Evolutionary conservation across 2,113 vertebrate species (phyloP).

Genomic region (Ammodytes dubius): DNA sequence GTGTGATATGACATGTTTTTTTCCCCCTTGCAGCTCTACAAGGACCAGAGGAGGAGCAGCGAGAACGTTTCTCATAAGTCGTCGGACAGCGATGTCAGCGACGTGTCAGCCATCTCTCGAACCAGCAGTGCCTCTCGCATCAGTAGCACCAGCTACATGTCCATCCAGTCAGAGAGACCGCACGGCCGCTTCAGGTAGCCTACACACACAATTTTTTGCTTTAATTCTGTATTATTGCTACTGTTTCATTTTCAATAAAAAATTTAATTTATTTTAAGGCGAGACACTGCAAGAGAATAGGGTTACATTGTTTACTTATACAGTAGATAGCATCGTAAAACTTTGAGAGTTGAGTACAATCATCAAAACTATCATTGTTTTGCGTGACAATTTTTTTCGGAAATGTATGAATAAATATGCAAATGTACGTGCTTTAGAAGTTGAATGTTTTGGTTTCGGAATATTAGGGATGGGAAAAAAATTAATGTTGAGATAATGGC

Average conservation of each 20-base stretch:
- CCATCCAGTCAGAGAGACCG: slow-evolving; percentile 97
- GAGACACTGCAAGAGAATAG: no score
- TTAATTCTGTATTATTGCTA: background rate
- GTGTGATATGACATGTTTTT: slow-evolving; percentile 8
- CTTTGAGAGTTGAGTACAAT: no score
- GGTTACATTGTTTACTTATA: no score
- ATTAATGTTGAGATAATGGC: no score
- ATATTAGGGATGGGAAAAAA: no score
- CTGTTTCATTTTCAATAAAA: background rate
- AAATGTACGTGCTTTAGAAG: no score
- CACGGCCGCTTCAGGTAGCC: slow-evolving; percentile 92
- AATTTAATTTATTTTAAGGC: background rate
- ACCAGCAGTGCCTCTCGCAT: slow-evolving; percentile 99
- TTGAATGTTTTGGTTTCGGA: no score
- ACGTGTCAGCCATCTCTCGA: slow-evolving; percentile 98
- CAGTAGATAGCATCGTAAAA: no score
- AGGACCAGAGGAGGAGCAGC: slow-evolving; percentile 95
- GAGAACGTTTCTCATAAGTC: slow-evolving; percentile 98
- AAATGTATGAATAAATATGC: no score
- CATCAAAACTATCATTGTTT: no score
- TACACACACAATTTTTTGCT: slow-evolving; percentile 27
- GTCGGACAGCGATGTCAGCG: slow-evolving; percentile 99
- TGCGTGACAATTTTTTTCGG: no score
- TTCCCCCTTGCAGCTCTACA: slow-evolving; percentile 84
- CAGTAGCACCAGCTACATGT: slow-evolving; percentile 99